A percentile compares a stretch with the other conserved stretches of the same genome.
Conservation (phyloP, 2,888 invertebrate species). For the Pammene fasciana region DNA sequence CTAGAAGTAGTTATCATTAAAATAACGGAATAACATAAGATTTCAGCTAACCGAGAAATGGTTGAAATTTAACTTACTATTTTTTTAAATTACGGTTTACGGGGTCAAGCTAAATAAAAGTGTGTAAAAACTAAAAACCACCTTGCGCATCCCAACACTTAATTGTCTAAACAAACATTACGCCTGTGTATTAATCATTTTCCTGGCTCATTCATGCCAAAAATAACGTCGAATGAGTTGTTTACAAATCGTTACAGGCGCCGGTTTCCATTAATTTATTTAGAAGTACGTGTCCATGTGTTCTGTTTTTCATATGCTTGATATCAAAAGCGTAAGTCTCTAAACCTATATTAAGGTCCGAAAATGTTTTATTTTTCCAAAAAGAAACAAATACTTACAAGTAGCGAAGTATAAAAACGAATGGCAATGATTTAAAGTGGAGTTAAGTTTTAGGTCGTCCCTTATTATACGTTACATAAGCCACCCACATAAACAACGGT, state of each 20-base stretch:
- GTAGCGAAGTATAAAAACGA: no score
- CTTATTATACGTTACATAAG: slow-evolving; percentile 46
- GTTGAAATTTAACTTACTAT: background rate
- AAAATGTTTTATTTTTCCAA: no score
- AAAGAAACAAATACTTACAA: no score
- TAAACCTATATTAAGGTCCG: no score
- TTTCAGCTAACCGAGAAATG: background rate
- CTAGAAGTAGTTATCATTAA: no score
- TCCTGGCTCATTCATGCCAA: slow-evolving; percentile 31
- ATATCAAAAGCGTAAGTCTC: no score
- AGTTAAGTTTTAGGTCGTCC: slow-evolving; percentile 27
- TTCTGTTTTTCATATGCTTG: background rate
- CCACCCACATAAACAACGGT: slow-evolving; percentile 60
- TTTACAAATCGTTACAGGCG: slow-evolving; percentile 34
- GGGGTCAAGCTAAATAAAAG: no score
- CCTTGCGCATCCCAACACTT: slow-evolving; percentile 22
- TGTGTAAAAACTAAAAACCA: slow-evolving; percentile 38
- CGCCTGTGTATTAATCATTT: slow-evolving; percentile 31
- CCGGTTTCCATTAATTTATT: slow-evolving; percentile 26
- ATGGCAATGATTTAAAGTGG: slow-evolving; percentile 30
- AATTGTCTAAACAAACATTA: slow-evolving; percentile 30
- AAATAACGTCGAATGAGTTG: slow-evolving; percentile 28
- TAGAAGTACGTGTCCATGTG: background rate
- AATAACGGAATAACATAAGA: no score
- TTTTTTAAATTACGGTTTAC: no score